Percentiles rank a stretch among this genome's conserved stretches.
Conservation (phyloP, 2,113 vertebrate genomes). For the Rhinolophus ferrumequinum region DNA sequence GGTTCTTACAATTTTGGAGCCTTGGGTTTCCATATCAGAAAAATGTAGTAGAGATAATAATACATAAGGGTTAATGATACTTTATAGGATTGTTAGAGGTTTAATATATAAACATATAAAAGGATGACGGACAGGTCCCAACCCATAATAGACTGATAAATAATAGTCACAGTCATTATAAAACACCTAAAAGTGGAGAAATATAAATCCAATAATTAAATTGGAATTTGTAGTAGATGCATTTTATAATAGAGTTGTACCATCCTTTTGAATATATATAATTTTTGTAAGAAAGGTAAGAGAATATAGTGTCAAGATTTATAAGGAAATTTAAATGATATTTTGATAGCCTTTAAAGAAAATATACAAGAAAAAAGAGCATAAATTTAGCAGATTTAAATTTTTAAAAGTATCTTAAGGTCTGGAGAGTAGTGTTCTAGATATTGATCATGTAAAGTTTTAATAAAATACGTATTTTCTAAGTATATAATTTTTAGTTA, state of each 20-base stretch:
- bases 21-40: background rate
- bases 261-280: background rate
- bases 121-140: background rate
- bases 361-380: background rate
- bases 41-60: background rate
- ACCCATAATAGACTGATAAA: background rate
- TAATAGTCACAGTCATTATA: background rate
- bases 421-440: background rate
- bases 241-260: background rate
- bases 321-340: background rate
- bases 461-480: background rate
- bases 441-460: constrained; percentile 12
- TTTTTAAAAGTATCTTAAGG: background rate
- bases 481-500: background rate
- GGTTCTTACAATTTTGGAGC: background rate
- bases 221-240: constrained; percentile 19
- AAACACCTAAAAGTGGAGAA: background rate
- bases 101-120: background rate
- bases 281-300: constrained; percentile 33
- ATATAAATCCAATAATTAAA: background rate
- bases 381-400: background rate
- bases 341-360: constrained; percentile 4
- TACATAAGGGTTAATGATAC: background rate
- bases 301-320: background rate
- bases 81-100: background rate